phyloP scores from a whole-genome alignment of 2,113 vertebrate genomes.

The Pavo muticus region DNA sequence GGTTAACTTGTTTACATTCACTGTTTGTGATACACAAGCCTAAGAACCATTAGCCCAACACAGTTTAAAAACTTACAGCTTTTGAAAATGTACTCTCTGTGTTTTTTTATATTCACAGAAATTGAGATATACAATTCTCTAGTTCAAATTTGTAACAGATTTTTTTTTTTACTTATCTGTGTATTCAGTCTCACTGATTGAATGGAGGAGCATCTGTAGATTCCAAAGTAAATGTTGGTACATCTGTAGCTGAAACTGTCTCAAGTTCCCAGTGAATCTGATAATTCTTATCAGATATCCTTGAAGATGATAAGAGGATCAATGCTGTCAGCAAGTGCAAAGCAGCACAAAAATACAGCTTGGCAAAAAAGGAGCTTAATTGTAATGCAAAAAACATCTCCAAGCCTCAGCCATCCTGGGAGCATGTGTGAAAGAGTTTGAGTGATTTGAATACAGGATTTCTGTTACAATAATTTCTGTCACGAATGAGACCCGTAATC shows the following conservation, averaged over 20 bases:
- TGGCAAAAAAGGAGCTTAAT: neutral
- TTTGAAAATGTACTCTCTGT: neutral
- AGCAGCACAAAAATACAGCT: conserved; percentile 16
- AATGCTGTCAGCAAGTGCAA: conserved; percentile 30
- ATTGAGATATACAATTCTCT: neutral
- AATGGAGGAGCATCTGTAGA: neutral
- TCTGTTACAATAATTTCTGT: conserved; percentile 54
- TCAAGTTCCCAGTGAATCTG: conserved; percentile 57
- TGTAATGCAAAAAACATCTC: conserved; percentile 50
- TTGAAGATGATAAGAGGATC: conserved; percentile 49
- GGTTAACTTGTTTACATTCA: neutral
- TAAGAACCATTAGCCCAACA: neutral
- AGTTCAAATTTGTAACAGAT: neutral
- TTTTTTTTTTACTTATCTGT: neutral
- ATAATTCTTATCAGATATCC: conserved; percentile 63
- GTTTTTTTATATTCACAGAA: neutral
- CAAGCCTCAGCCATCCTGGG: neutral
- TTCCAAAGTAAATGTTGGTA: conserved; percentile 40
- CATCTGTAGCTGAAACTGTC: conserved; percentile 35
- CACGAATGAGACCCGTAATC: neutral
- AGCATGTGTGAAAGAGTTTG: neutral
- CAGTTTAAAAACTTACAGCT: neutral
- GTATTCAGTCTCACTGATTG: neutral
- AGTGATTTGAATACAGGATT: conserved; percentile 70
- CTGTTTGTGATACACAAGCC: neutral